Conservation (phyloP, 2,888 invertebrate genomes). For the Yponomeuta plumbellus region DNA sequence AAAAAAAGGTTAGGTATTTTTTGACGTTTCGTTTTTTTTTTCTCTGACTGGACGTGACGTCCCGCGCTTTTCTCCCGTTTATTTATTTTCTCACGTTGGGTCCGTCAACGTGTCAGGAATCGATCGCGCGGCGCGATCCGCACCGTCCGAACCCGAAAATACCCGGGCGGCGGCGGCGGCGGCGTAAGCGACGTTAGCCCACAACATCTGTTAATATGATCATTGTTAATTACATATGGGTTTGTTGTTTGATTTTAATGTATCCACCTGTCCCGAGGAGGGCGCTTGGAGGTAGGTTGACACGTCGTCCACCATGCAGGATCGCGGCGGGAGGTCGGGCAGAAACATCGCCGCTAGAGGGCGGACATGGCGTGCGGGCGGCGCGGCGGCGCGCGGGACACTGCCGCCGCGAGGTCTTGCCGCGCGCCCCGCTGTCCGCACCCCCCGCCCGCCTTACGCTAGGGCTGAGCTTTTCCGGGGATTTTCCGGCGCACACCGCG, state of each 20-base stretch:
- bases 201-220: conserved; percentile 77
- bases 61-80: too few species aligned
- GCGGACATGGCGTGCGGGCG: conserved; percentile 69
- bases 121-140: conserved; percentile 53
- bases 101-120: conserved; percentile 28
- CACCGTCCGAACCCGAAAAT: conserved; percentile 59
- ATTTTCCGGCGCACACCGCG: not conserved
- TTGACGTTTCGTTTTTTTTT: too few species aligned
- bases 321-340: conserved; percentile 92
- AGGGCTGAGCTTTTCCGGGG: conserved; percentile 20
- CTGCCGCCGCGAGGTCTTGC: conserved; percentile 66
- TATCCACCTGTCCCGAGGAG: conserved; percentile 94
- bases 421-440: conserved; percentile 38
- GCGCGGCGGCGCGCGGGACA: conserved; percentile 72
- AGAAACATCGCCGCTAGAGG: conserved; percentile 85
- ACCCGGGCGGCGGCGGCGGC: conserved; percentile 69
- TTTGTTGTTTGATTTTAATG: conserved; percentile 70
- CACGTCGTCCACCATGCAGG: conserved; percentile 98
- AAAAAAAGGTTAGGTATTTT: too few species aligned
- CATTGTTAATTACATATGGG: conserved; percentile 77
- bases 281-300: conserved; percentile 95
- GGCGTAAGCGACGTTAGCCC: conserved; percentile 71
- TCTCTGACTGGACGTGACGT: too few species aligned
- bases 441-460: conserved; percentile 10
- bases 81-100: not conserved